phyloP scores from a whole-genome alignment of 2,797 vertebrate species.

The Crenuchus spilurus region DNA sequence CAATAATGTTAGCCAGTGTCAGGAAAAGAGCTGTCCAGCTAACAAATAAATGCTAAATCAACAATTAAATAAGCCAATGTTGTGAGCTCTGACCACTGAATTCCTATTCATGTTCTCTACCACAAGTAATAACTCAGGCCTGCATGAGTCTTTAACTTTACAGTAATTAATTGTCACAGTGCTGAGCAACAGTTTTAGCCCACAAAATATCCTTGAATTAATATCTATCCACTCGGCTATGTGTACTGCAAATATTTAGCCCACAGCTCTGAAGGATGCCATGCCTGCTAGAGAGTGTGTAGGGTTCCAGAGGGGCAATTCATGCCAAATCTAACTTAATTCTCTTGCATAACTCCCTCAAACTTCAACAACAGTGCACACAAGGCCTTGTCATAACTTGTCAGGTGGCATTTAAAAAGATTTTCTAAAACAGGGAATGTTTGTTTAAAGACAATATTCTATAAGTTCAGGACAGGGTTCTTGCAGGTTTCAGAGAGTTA shows the following conservation, averaged over 20 bases:
- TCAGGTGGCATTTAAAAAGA: background rate
- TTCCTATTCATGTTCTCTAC: too few species aligned
- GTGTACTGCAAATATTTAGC: background rate
- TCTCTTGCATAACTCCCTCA: conserved; percentile 2
- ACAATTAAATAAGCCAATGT: too few species aligned
- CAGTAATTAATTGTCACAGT: too few species aligned
- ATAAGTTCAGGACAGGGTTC: too few species aligned
- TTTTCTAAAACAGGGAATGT: background rate
- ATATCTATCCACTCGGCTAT: background rate
- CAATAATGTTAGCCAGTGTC: too few species aligned
- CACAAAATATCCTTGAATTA: background rate
- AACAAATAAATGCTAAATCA: too few species aligned
- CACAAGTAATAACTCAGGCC: too few species aligned
- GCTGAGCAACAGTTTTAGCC: background rate
- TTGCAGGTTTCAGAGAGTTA: too few species aligned
- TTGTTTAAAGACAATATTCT: background rate
- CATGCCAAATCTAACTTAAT: conserved; percentile 4
- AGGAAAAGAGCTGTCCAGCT: too few species aligned
- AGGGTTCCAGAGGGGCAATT: background rate
- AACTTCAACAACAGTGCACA: conserved; percentile 7
- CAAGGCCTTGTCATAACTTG: background rate
- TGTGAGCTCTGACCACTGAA: too few species aligned
- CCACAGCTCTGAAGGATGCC: background rate
- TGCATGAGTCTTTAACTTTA: too few species aligned
- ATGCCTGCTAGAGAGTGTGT: background rate